A percentile compares a stretch with the other conserved stretches of the same genome.
Evolutionary conservation across 1,140 invertebrate genomes (phyloP).

Genomic region (Trachymyrmex septentrionalis): DNA sequence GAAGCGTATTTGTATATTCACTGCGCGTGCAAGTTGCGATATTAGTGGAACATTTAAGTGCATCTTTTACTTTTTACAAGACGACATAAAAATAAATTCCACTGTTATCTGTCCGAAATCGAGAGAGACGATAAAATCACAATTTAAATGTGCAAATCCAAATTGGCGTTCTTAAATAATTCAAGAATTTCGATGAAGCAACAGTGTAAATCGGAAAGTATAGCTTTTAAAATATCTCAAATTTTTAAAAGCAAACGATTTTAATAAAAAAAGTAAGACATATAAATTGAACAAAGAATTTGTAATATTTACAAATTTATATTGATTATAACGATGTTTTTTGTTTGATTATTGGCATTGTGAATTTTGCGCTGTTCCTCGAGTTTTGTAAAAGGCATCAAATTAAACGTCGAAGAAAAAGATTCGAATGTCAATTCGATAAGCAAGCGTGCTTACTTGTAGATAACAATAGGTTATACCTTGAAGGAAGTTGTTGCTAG

Average conservation of each 20-base stretch:
- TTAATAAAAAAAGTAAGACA: no score
- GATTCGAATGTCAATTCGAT: constrained; percentile 10
- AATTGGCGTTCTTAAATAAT: neutral
- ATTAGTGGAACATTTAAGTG: neutral
- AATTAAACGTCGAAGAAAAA: constrained; percentile 29
- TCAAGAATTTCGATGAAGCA: neutral
- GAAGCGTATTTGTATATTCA: neutral
- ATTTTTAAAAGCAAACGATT: neutral
- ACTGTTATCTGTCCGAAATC: neutral
- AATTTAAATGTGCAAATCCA: neutral
- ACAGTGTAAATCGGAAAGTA: neutral
- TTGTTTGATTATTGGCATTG: neutral
- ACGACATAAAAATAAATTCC: neutral
- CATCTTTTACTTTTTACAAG: neutral
- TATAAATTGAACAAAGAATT: neutral
- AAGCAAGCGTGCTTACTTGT: constrained; percentile 21
- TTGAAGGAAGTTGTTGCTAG: constrained; percentile 34
- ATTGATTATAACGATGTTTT: neutral
- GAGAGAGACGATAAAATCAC: neutral
- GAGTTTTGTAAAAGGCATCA: neutral
- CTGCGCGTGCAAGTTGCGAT: neutral
- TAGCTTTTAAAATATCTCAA: neutral
- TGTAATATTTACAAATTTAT: neutral
- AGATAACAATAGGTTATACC: constrained; percentile 46
- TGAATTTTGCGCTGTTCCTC: neutral